These are phyloP conservation scores for Rotaria macrura DNA, from an alignment of 2,888 invertebrate species.

Conservation along the genomic window DNA sequence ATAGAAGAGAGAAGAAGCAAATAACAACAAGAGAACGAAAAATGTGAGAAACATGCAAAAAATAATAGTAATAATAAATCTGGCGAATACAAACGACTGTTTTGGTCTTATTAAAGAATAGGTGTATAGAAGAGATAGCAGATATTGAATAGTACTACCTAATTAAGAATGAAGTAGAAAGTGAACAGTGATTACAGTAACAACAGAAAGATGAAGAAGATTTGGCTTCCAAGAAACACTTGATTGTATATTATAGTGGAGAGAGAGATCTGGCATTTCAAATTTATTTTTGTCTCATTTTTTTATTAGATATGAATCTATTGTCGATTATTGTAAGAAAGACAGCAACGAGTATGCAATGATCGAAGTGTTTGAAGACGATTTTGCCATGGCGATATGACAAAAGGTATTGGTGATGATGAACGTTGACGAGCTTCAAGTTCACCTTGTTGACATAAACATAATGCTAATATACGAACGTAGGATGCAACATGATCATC, in stretches of 20 bases:
- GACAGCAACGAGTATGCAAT: background rate
- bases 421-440: background rate
- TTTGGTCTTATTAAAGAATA: background rate
- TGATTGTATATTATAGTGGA: background rate
- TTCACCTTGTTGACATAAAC: background rate
- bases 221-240: background rate
- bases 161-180: background rate
- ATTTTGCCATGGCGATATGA: background rate
- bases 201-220: background rate
- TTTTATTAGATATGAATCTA: background rate
- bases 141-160: background rate
- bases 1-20: background rate
- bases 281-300: background rate
- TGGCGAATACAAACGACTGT: background rate
- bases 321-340: background rate
- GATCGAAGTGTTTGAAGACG: background rate
- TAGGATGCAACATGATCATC: background rate
- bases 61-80: background rate
- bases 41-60: background rate
- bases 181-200: background rate
- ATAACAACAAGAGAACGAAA: background rate
- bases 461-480: background rate
- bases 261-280: background rate
- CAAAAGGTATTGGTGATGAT: background rate
- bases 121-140: background rate